Percentiles rank a stretch among this genome's conserved stretches.
These are phyloP conservation scores for Hoplodrina blanda DNA, from an alignment of 2,888 invertebrate species.

Conservation along the genomic window DNA sequence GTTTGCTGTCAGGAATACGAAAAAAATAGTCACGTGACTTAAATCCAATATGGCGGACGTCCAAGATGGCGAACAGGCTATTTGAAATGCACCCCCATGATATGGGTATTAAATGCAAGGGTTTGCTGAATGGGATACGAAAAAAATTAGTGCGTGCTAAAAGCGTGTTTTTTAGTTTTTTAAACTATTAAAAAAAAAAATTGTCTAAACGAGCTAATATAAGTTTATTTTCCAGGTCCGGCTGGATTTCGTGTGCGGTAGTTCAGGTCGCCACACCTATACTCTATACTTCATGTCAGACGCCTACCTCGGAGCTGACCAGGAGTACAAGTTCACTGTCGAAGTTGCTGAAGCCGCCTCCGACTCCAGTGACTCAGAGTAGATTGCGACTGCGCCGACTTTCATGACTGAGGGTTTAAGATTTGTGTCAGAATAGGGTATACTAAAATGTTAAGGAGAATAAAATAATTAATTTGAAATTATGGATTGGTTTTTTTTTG, in stretches of 20 bases:
- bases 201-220: too few relatives aligned
- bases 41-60: too few relatives aligned
- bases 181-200: too few relatives aligned
- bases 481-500: not conserved
- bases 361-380: constrained; percentile 76
- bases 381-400: constrained; percentile 21
- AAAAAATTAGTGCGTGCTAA: too few relatives aligned
- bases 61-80: too few relatives aligned
- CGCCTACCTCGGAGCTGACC: constrained; percentile 99
- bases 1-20: too few relatives aligned
- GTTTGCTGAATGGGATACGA: too few relatives aligned
- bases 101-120: too few relatives aligned
- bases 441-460: constrained; percentile 16
- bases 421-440: not conserved
- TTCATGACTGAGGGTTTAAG: not conserved
- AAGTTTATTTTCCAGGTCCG: constrained; percentile 80
- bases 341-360: constrained; percentile 92
- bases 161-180: too few relatives aligned
- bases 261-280: constrained; percentile 96
- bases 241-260: constrained; percentile 98
- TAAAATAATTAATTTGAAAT: constrained; percentile 21
- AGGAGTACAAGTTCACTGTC: constrained; percentile 98
- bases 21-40: too few relatives aligned
- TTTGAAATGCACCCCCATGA: too few relatives aligned
- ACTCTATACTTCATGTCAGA: constrained; percentile 99